Evolutionary conservation across 2,113 vertebrate species (phyloP), one percentile per base, ranked within the genome.

Genomic region (Spilogale gracilis): DNA sequence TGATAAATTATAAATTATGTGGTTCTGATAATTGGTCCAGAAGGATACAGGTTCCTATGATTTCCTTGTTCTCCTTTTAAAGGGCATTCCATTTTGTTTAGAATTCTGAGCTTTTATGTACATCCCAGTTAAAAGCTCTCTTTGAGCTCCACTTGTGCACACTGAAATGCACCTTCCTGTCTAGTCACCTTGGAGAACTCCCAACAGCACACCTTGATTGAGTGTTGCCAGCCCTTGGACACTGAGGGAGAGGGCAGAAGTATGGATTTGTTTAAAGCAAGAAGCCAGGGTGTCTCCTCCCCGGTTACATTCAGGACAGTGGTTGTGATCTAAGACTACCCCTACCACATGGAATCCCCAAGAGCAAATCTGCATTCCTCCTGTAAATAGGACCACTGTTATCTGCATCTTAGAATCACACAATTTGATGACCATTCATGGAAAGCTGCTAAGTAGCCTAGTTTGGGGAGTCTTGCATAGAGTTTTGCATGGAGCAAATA

Each of bases 141-240:
- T 95, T 96, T 58, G 12, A 92, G 94, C 20, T 61, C 94, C 16
- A 2, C n/a, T 82, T 94, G 56, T 50, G 54, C 54, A 52, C 21
- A 73, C 88, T 56, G 23, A 87, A 96, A 87, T 58, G 61, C 25
- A 71, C 18, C 60, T 85, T 56, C 88, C 80, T 94, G 81, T 95
- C 92, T 94, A 96, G 97, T 98, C 98, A 98, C 98, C 98, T 98
- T 98, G 98, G 96, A 97, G 84, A 97, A 97, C 98, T 95, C 83
- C 60, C 43, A 97, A 63, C 48, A 97, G 95, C 96, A 98, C 52
- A 85, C 93, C 96, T 98, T 98, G 98, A 96, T 82, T 92, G 30
- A 89, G 74, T 96, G 97, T 97, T 89, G 93, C 94, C 89, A 54
- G 92, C 69, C 81, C 94, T 94, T 86, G 96, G 32, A 58, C 89